Conservation (phyloP, 2,888 invertebrate genomes). For the Sicus ferrugineus region DNA sequence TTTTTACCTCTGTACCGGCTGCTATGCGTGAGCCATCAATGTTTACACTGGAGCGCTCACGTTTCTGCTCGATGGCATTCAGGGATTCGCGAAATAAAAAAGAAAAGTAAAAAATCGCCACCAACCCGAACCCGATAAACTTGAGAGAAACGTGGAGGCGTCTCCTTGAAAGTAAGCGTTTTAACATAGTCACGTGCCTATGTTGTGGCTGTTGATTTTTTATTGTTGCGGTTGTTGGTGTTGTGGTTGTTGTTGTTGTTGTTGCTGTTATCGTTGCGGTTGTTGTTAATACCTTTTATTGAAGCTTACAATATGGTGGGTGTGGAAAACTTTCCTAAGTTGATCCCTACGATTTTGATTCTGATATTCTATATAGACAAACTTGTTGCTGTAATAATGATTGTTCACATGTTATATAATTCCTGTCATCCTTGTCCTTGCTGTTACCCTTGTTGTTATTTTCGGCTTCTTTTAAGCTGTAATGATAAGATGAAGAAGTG, state of each 20-base stretch:
- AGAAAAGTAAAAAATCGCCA: constrained; percentile 59
- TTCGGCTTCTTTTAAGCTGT: not conserved
- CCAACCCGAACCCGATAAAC: constrained; percentile 54
- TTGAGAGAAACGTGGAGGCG: constrained; percentile 60
- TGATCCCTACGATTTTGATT: not conserved
- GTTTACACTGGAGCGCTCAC: constrained; percentile 42
- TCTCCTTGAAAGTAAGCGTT: constrained; percentile 57
- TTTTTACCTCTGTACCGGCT: not conserved
- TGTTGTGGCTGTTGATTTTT: not conserved
- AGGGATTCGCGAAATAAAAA: constrained; percentile 62
- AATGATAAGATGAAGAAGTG: not conserved
- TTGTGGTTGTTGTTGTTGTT: constrained; percentile 6
- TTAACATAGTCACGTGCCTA: constrained; percentile 50
- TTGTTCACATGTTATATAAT: not conserved
- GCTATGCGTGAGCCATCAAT: not conserved
- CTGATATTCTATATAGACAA: not conserved
- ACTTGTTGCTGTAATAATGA: too few relatives aligned
- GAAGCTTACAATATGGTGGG: too few relatives aligned
- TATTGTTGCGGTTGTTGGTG: not conserved
- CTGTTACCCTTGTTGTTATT: not conserved
- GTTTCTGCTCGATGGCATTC: constrained; percentile 60
- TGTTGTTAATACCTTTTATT: constrained; percentile 3
- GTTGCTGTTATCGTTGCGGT: not conserved
- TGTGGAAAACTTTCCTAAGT: too few relatives aligned
- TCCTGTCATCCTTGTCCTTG: not conserved